A percentile compares a stretch with the other conserved stretches of the same genome.
Conservation (phyloP, 2,113 vertebrate species). For the Seriola dumerili region DNA sequence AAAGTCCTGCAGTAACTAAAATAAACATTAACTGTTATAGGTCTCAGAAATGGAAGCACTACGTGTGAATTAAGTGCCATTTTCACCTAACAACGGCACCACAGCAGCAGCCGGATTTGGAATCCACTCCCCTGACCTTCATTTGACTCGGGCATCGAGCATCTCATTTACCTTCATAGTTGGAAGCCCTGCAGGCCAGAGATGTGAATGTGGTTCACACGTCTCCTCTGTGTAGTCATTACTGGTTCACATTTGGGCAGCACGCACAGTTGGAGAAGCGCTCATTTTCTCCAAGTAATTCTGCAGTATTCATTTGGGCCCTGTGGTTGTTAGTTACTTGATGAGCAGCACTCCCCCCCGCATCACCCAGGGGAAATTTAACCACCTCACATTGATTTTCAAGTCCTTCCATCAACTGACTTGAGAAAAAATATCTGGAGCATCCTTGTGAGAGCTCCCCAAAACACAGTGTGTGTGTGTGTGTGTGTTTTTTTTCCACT, state of each 20-base stretch:
- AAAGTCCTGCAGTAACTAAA: neutral
- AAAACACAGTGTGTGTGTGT: neutral
- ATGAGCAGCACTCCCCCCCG: slow-evolving; percentile 52
- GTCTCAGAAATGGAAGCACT: neutral
- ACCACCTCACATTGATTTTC: slow-evolving; percentile 59
- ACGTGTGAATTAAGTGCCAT: neutral
- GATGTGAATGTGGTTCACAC: neutral
- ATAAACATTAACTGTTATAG: neutral
- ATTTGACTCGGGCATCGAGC: slow-evolving; percentile 20
- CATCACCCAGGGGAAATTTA: slow-evolving; percentile 66
- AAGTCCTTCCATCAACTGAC: slow-evolving; percentile 61
- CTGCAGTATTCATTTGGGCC: slow-evolving; percentile 37
- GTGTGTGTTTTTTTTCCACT: neutral
- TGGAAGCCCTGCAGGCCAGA: slow-evolving; percentile 9
- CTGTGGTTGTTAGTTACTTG: slow-evolving; percentile 64
- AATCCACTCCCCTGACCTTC: slow-evolving; percentile 23
- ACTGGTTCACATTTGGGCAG: slow-evolving; percentile 14
- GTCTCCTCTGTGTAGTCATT: slow-evolving; percentile 21
- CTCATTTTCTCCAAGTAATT: slow-evolving; percentile 55
- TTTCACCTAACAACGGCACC: neutral
- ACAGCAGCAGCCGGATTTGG: neutral
- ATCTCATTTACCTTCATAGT: neutral
- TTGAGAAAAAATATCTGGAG: slow-evolving; percentile 35
- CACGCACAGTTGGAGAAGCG: neutral
- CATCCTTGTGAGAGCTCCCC: slow-evolving; percentile 19